These are phyloP conservation scores for Mastomys natalensis DNA, from an alignment of 2,113 vertebrate species.

Conservation along the genomic window DNA sequence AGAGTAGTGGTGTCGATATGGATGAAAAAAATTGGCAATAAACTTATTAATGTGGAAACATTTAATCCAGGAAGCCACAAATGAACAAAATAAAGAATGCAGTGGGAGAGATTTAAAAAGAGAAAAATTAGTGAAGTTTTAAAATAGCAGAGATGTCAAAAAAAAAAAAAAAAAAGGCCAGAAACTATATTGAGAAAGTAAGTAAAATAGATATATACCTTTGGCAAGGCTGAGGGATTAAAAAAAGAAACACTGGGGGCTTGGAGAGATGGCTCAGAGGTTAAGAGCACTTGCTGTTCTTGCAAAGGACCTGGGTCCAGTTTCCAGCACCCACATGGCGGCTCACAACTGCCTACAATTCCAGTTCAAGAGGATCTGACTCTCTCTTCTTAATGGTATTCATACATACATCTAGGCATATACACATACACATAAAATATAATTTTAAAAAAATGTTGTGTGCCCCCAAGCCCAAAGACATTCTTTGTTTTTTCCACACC, in stretches of 20 bases:
- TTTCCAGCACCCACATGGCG: neutral
- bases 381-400: neutral
- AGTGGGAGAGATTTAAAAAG: neutral
- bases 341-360: neutral
- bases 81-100: slow-evolving; percentile 29
- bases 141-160: neutral
- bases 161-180: slow-evolving; percentile 13
- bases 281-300: neutral
- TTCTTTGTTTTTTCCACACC: neutral
- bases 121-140: neutral
- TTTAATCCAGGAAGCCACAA: neutral
- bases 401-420: neutral
- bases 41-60: slow-evolving; percentile 3
- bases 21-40: slow-evolving; percentile 45
- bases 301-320: neutral
- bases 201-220: neutral
- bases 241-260: neutral
- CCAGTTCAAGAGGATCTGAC: neutral
- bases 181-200: slow-evolving; percentile 18
- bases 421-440: neutral
- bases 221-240: neutral
- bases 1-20: neutral
- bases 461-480: neutral
- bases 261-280: neutral
- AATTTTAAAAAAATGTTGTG: neutral